Evolutionary conservation across 2,113 vertebrate genomes (phyloP).

Genomic region (Elephas maximus): DNA sequence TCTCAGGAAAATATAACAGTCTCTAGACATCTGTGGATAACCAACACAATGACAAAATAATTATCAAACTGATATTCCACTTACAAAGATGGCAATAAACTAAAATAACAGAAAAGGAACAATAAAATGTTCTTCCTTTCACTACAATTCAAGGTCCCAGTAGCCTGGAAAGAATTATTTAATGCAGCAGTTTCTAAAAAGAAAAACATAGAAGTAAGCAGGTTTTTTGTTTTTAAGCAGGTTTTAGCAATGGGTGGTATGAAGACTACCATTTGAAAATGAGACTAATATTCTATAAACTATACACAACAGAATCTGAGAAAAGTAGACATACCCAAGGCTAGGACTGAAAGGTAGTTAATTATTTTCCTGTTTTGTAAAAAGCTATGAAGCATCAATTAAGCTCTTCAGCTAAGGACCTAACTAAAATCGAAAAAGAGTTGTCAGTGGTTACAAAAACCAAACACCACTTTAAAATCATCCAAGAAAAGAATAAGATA

Average conservation of each 20-base stretch:
- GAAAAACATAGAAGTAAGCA: slow-evolving; percentile 59
- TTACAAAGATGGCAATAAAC: not conserved
- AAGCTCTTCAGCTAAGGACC: not conserved
- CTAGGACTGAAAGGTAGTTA: not conserved
- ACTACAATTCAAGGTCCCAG: rapidly evolving
- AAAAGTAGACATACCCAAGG: not conserved
- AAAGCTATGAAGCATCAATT: slow-evolving; percentile 9
- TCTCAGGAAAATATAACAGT: slow-evolving; percentile 55
- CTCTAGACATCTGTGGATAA: slow-evolving; percentile 51
- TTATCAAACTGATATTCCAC: slow-evolving; percentile 42
- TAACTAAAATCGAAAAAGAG: not conserved
- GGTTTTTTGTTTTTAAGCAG: slow-evolving; percentile 14
- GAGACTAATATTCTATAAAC: not conserved
- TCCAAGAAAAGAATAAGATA: not conserved
- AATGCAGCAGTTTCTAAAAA: slow-evolving; percentile 27
- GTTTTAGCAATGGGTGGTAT: not conserved
- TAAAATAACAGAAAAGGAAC: not conserved
- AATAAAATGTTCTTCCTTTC: slow-evolving; percentile 9
- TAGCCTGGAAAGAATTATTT: not conserved
- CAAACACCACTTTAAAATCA: not conserved
- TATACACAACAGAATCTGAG: slow-evolving; percentile 11
- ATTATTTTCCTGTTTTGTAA: not conserved
- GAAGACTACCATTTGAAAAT: not conserved
- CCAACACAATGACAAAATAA: not conserved
- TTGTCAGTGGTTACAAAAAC: not conserved